These are phyloP conservation scores for Tortrix viridana DNA, from an alignment of 2,888 invertebrate species.

Conservation along the genomic window DNA sequence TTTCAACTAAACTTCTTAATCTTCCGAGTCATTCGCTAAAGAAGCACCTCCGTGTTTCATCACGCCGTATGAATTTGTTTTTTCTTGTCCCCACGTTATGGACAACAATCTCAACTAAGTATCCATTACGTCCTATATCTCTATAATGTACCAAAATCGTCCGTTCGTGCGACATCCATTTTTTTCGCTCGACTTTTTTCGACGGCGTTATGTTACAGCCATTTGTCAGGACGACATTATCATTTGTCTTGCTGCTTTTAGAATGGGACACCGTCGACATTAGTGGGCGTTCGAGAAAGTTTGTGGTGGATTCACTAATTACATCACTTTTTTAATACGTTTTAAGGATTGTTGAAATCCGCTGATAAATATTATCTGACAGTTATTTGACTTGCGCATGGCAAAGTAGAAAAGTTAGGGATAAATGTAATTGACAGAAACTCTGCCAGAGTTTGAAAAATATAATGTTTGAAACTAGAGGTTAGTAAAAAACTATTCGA, in stretches of 20 bases:
- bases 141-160: constrained; percentile 34
- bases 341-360: no score
- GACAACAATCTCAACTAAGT: constrained; percentile 36
- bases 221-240: constrained; percentile 36
- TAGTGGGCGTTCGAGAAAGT: neutral
- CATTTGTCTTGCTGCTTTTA: constrained; percentile 34
- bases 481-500: no score
- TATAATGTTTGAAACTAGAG: no score
- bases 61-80: constrained; percentile 28
- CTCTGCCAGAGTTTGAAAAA: no score
- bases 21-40: neutral
- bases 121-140: constrained; percentile 36
- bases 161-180: constrained; percentile 31
- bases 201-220: constrained; percentile 27
- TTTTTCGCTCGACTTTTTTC: constrained; percentile 35
- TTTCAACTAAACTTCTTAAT: no score
- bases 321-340: no score
- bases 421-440: no score
- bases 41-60: neutral
- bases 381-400: no score
- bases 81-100: constrained; percentile 30
- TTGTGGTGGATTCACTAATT: no score
- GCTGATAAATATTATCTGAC: no score
- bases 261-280: constrained; percentile 29
- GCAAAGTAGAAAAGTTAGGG: no score